Base-by-base conservation (phyloP, 2,888 invertebrate species). In the Leptinotarsa peninsularis region DNA sequence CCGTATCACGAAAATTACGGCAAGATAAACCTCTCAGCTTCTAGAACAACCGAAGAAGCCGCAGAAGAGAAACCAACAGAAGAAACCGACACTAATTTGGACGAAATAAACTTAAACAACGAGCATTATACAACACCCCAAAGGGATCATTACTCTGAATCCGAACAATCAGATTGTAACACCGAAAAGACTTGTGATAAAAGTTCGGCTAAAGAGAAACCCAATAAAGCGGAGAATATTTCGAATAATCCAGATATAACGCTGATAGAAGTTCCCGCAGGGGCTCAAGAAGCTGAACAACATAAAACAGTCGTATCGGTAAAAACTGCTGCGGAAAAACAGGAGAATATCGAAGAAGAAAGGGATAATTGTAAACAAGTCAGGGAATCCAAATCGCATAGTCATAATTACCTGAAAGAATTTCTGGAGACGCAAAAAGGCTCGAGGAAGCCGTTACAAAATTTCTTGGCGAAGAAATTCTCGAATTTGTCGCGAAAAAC, bases 371-470 rank as follows among this genome's bases (percentile, higher is more conserved):
- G 80, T 60, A 80, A 83, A 58, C 79, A 79, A 23, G 78, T 78
- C n/a, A 84, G 82, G 18, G 85, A 86, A 78, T 80, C 80, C 49
- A 87, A 86, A 79, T 84, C 85, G 71, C 88, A 88, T 81, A 87
- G 88, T 78, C 88, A 88, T 72, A 88, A 87, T 72, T 89, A 88
- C 75, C 79, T 88, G 49, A 86, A 83, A 75, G 88, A 88, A 74
- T 87, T 88, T 77, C 74, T 88, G 23, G 89, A 88, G 79, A 85
- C 84, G 7, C 88, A 88, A 76, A 88, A 88, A 76, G 88, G 87
- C 4, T 88, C 88, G 3, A 87, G 83, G 76, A 86, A 85, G 75
- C 89, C 89, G 2, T 74, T 89, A 70, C 88, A 89, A 80, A 88
- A 88, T 71, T 88, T 88, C 73, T 81, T 89, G 17, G 84, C 86